phyloP scores from a whole-genome alignment of 2,888 invertebrate genomes.

The Corythucha ciliata region DNA sequence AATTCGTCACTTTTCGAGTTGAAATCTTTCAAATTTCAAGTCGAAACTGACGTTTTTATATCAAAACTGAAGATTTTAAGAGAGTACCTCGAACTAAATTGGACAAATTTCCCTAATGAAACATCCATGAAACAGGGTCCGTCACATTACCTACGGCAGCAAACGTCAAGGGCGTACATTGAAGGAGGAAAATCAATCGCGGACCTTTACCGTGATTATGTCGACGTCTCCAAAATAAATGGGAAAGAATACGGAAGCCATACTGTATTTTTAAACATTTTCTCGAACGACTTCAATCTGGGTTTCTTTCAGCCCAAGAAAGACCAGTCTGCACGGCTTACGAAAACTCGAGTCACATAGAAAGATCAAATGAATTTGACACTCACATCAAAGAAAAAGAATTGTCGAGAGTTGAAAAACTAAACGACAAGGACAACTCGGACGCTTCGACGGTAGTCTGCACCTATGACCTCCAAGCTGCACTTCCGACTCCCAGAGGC shows the following conservation, averaged over 20 bases:
- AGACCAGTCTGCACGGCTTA: slow-evolving; percentile 8
- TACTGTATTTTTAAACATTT: slow-evolving; percentile 3
- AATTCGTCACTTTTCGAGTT: too few species aligned
- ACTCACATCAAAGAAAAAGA: slow-evolving; percentile 28
- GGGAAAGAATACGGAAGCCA: neutral
- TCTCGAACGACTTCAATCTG: slow-evolving; percentile 14
- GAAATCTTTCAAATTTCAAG: too few species aligned
- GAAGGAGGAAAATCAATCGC: slow-evolving; percentile 12
- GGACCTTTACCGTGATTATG: slow-evolving; percentile 11
- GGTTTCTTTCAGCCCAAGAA: slow-evolving; percentile 10
- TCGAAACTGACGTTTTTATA: too few species aligned
- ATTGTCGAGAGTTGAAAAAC: slow-evolving; percentile 31
- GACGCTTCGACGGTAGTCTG: slow-evolving; percentile 13
- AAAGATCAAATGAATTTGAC: neutral
- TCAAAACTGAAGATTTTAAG: too few species aligned
- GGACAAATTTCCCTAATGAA: too few species aligned
- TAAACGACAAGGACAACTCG: slow-evolving; percentile 24
- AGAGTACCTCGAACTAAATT: too few species aligned
- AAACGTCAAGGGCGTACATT: slow-evolving; percentile 1
- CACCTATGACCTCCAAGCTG: slow-evolving; percentile 12
- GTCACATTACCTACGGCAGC: slow-evolving; percentile 26
- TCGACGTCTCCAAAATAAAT: neutral
- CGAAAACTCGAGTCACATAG: neutral
- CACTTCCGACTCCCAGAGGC: slow-evolving; percentile 1
- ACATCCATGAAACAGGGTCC: too few species aligned